These are phyloP conservation scores for Myripristis jacobus DNA, from an alignment of 2,797 vertebrate genomes.

Conservation along the genomic window DNA sequence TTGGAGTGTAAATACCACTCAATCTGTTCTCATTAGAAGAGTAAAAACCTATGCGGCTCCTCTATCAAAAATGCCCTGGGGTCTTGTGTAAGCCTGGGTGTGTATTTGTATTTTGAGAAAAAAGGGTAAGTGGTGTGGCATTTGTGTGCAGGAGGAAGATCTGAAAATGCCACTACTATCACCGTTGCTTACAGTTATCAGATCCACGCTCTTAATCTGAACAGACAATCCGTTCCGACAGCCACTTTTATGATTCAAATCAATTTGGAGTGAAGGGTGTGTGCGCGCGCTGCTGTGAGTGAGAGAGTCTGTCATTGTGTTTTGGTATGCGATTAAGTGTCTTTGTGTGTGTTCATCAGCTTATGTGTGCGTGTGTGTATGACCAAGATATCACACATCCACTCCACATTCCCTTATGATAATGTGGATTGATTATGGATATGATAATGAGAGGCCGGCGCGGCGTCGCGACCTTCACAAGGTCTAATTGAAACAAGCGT, in stretches of 20 bases:
- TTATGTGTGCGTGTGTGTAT: conserved; percentile 61
- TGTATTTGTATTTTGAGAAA: conserved; percentile 28
- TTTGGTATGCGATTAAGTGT: conserved; percentile 81
- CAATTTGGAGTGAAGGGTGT: conserved; percentile 78
- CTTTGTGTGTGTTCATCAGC: conserved; percentile 33
- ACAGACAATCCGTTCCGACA: conserved; percentile 82
- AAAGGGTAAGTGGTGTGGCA: conserved; percentile 75
- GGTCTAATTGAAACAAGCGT: conserved; percentile 87
- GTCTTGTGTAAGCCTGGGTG: conserved; percentile 56
- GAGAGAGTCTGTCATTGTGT: conserved; percentile 82
- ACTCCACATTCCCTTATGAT: conserved; percentile 82
- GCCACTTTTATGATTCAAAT: conserved; percentile 83
- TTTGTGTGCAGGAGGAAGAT: conserved; percentile 77
- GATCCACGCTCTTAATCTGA: conserved; percentile 82
- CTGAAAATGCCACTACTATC: conserved; percentile 85
- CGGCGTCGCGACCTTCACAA: conserved; percentile 85
- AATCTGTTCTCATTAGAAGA: conserved; percentile 85
- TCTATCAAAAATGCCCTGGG: conserved; percentile 81
- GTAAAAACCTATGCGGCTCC: conserved; percentile 80
- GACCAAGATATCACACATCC: conserved; percentile 82
- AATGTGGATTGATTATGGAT: conserved; percentile 87
- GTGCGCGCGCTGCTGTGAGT: conserved; percentile 68
- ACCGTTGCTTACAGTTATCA: conserved; percentile 79
- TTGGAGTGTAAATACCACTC: conserved; percentile 86
- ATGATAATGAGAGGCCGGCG: conserved; percentile 85